Evolutionary conservation across 1,140 invertebrate species (phyloP).

Genomic region (Drosophila ohnishii): DNA sequence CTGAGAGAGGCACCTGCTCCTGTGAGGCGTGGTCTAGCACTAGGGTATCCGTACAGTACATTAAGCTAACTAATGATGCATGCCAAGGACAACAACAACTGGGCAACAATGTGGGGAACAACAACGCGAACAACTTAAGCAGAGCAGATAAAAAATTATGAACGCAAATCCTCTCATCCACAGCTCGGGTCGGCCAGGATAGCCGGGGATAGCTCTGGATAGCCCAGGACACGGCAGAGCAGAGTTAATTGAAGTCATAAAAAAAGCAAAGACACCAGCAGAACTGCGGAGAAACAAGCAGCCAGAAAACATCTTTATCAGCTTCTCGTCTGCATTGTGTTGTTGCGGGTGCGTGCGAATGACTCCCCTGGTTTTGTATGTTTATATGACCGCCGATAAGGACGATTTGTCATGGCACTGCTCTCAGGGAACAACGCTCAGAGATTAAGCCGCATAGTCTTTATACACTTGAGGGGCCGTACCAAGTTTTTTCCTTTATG

Average conservation of each 20-base stretch:
- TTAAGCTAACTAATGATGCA: constrained; percentile 80
- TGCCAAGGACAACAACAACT: constrained; percentile 61
- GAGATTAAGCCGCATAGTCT: constrained; percentile 67
- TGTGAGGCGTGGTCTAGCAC: constrained; percentile 58
- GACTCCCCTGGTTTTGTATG: constrained; percentile 64
- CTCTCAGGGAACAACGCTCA: constrained; percentile 34
- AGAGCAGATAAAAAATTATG: constrained; percentile 76
- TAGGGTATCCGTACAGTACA: constrained; percentile 65
- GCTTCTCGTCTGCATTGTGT: constrained; percentile 25
- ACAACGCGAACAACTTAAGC: constrained; percentile 67
- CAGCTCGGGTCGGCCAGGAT: constrained; percentile 15
- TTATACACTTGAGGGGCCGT: constrained; percentile 41
- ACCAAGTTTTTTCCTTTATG: constrained; percentile 24
- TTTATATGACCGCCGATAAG: constrained; percentile 61
- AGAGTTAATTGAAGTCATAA: constrained; percentile 78
- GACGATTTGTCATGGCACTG: constrained; percentile 70
- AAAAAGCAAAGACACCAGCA: constrained; percentile 68
- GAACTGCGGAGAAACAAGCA: constrained; percentile 11
- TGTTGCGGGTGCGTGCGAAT: constrained; percentile 69
- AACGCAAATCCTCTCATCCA: constrained; percentile 72
- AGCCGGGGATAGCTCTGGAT: constrained; percentile 14
- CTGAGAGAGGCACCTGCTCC: constrained; percentile 46
- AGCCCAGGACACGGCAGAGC: constrained; percentile 62
- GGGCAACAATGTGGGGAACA: constrained; percentile 47
- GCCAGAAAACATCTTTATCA: constrained; percentile 70